A percentile compares a stretch with the other conserved stretches of the same genome.
These are phyloP conservation scores for Sphaerolaimus hirsutus DNA, from an alignment of 2,888 invertebrate species.

Conservation along the genomic window DNA sequence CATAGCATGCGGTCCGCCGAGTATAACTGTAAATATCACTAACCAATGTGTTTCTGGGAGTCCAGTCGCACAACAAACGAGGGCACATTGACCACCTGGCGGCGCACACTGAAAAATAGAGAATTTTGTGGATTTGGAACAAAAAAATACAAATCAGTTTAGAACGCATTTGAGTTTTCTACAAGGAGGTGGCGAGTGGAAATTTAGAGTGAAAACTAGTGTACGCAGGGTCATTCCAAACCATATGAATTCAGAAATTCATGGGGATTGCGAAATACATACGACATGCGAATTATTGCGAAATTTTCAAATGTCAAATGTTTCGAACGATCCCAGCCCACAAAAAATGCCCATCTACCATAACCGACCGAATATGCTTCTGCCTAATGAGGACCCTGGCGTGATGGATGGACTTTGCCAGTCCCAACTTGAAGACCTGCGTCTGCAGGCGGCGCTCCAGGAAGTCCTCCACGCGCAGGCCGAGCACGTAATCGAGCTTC, in stretches of 20 bases:
- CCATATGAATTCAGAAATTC: no score
- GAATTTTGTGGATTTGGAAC: constrained; percentile 2
- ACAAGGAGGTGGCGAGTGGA: no score
- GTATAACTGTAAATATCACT: background rate
- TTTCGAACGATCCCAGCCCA: no score
- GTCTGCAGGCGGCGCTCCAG: constrained; percentile 96
- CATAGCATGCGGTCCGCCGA: no score
- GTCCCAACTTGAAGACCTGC: constrained; percentile 85
- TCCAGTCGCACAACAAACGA: constrained; percentile 87
- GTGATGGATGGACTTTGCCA: constrained; percentile 97
- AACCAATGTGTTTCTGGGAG: constrained; percentile 52
- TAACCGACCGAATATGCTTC: constrained; percentile 76
- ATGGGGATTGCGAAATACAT: no score
- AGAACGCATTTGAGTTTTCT: no score
- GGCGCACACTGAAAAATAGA: constrained; percentile 54
- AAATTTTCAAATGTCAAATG: no score
- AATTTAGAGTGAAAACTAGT: no score
- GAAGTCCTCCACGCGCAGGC: constrained; percentile 96
- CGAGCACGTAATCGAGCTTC: constrained; percentile 99
- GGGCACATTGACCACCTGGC: constrained; percentile 95
- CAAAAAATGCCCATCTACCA: no score
- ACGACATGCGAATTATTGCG: no score
- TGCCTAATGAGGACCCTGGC: constrained; percentile 94
- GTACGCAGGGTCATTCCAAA: no score
- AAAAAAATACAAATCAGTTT: no score